Percentiles rank a stretch among this genome's conserved stretches.
These are phyloP conservation scores for Balaenoptera acutorostrata DNA, from an alignment of 2,113 vertebrate genomes.

Conservation along the genomic window DNA sequence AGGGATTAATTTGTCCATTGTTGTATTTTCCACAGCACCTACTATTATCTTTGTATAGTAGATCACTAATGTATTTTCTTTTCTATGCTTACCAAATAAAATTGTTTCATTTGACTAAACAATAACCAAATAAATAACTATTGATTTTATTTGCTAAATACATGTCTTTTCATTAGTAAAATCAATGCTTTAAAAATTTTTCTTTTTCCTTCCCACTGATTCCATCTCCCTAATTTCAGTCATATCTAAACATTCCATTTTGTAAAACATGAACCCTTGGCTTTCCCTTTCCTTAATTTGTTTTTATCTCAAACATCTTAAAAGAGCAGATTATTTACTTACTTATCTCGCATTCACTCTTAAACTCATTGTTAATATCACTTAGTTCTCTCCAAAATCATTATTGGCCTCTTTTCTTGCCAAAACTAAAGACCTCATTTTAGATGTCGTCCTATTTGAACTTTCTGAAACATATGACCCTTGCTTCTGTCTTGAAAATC, in stretches of 20 bases:
- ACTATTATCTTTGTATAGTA: not conserved
- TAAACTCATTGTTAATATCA: not conserved
- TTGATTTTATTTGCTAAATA: not conserved
- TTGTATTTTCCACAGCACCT: not conserved
- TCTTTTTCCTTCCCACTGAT: not conserved
- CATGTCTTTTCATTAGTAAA: not conserved
- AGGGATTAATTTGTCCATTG: not conserved
- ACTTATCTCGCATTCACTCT: not conserved
- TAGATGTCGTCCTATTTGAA: not conserved
- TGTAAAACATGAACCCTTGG: not conserved
- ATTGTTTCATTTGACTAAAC: not conserved
- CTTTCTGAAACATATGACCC: not conserved
- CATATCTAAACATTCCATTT: not conserved
- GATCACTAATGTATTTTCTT: not conserved
- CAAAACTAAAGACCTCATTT: not conserved
- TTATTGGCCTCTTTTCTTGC: not conserved
- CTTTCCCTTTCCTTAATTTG: not conserved
- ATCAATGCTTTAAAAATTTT: not conserved
- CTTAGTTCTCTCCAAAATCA: not conserved
- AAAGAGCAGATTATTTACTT: not conserved
- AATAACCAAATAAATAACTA: not conserved
- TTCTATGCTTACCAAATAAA: not conserved
- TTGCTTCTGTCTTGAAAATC: not conserved
- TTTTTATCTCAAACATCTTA: conserved; percentile 12
- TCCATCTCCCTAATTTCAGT: not conserved